These are phyloP conservation scores for Sebastes matsubarae DNA, from an alignment of 2,797 vertebrate genomes.

Conservation along the genomic window DNA sequence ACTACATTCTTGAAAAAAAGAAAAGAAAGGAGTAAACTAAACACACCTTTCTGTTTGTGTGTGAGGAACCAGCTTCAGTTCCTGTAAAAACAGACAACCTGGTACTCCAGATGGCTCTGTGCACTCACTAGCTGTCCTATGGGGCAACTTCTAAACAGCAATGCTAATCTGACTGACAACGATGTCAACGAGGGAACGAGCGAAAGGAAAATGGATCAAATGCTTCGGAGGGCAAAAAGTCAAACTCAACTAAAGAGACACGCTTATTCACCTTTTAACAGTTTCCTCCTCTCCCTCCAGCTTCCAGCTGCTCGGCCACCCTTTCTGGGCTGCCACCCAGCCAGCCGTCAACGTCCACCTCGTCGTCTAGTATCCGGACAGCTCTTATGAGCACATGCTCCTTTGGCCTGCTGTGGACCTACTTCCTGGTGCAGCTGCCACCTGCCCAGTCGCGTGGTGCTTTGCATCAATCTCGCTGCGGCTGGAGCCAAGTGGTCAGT, in stretches of 20 bases:
- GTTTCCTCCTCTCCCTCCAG: conserved; percentile 21
- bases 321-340: conserved; percentile 49
- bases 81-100: conserved; percentile 46
- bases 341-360: conserved; percentile 54
- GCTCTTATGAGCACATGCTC: conserved; percentile 42
- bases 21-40: background rate
- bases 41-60: background rate
- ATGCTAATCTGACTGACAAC: conserved; percentile 37
- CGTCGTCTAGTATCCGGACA: conserved; percentile 51
- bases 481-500: conserved; percentile 53
- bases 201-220: conserved; percentile 12
- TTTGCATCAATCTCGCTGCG: conserved; percentile 66
- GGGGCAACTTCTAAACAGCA: conserved; percentile 30
- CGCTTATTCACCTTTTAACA: conserved; percentile 33
- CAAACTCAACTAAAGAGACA: conserved; percentile 13
- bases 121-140: conserved; percentile 26
- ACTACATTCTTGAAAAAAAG: background rate
- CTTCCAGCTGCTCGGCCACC: conserved; percentile 34
- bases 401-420: conserved; percentile 57
- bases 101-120: conserved; percentile 50
- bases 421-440: conserved; percentile 76
- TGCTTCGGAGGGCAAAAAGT: conserved; percentile 6
- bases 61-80: background rate
- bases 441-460: conserved; percentile 61
- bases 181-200: conserved; percentile 23